Percentiles rank a stretch among this genome's conserved stretches.
These are phyloP conservation scores for Phyllotis vaccarum DNA, from an alignment of 2,797 vertebrate genomes.

Conservation along the genomic window DNA sequence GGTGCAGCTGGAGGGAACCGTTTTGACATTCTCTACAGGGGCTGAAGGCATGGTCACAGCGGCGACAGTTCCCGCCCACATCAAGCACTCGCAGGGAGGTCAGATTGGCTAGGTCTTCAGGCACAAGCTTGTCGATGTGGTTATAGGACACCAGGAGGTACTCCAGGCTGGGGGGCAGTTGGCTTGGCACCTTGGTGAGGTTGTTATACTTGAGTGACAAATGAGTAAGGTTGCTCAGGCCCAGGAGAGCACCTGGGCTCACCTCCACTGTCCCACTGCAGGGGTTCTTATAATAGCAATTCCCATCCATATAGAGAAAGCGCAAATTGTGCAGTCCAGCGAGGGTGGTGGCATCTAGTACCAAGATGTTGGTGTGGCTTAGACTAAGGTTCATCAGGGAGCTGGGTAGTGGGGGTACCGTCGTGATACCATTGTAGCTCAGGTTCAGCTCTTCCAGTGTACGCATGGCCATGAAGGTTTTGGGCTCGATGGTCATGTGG, in stretches of 20 bases:
- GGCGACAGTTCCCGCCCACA: conserved; percentile 93
- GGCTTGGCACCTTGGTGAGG: conserved; percentile 88
- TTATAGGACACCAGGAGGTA: conserved; percentile 91
- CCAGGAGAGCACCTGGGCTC: conserved; percentile 84
- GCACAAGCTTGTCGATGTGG: conserved; percentile 85
- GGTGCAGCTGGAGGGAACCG: conserved; percentile 75
- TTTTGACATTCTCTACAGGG: conserved; percentile 91
- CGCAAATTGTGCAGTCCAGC: conserved; percentile 84
- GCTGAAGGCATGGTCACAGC: conserved; percentile 92
- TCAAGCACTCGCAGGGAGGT: conserved; percentile 86
- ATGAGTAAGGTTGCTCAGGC: conserved; percentile 86
- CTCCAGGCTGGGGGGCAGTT: conserved; percentile 88
- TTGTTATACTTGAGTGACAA: conserved; percentile 91
- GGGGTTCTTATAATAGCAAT: conserved; percentile 92
- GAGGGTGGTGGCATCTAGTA: conserved; percentile 79
- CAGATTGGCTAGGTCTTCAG: conserved; percentile 88
- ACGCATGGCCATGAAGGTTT: conserved; percentile 87
- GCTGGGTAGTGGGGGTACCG: conserved; percentile 89
- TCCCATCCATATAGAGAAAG: conserved; percentile 87
- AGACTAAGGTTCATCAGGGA: conserved; percentile 88
- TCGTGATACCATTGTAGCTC: conserved; percentile 90
- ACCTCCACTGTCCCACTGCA: conserved; percentile 88
- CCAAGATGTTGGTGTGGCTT: conserved; percentile 89
- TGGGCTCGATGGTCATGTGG: conserved; percentile 86
- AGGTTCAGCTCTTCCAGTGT: conserved; percentile 88